Evolutionary conservation across 2,113 vertebrate genomes (phyloP), one percentile per base, ranked within the genome.

Genomic region (Chitala chitala): DNA sequence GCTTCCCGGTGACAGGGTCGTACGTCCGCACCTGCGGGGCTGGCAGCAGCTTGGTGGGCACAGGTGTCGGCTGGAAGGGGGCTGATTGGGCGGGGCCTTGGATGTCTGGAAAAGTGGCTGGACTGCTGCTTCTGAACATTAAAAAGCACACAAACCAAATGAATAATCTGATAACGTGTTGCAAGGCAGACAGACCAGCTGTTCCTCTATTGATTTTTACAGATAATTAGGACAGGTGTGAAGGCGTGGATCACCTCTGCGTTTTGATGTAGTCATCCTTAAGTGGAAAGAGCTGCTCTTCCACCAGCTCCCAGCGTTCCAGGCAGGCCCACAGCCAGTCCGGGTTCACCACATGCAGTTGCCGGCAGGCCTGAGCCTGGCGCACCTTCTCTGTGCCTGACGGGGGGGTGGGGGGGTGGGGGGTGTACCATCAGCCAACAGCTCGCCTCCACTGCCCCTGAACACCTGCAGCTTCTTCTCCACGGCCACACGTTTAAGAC

Each of bases 251-350:
- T 13, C 81, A 96, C 96, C 95, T 89, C 50, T 92, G 91, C 1
- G 84, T 86, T 78, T 90, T 94, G 78, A 86, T 81, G 53, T 90
- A 93, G 65, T 96, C 94, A 2, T 98, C 96, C 69, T 91, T 93
- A 12, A 99, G 89, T 0, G 96, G 96, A 77, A 96, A 99, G 29
- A 98, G 91, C 72, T 90, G 89, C 44, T 99, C 97, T 71, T 98
- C 95, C 58, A 98, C 95, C 73, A 89, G 91, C 85, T 98, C 96
- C 97, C 97, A 99, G 75, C 97, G 93, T 78, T 99, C 97, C 79
- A 98, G 86, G 75, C 95, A 98, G 86, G 93, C 94, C 97, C 97
- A 99, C 69, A 99, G 89, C 97, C 97, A 99, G 29, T 98, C 96
- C 0, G 96, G 96, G 78, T 90, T 99, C 74, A 98, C 96, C 66